Conservation (phyloP, 2,797 vertebrate species). For the Sciaenops ocellatus region DNA sequence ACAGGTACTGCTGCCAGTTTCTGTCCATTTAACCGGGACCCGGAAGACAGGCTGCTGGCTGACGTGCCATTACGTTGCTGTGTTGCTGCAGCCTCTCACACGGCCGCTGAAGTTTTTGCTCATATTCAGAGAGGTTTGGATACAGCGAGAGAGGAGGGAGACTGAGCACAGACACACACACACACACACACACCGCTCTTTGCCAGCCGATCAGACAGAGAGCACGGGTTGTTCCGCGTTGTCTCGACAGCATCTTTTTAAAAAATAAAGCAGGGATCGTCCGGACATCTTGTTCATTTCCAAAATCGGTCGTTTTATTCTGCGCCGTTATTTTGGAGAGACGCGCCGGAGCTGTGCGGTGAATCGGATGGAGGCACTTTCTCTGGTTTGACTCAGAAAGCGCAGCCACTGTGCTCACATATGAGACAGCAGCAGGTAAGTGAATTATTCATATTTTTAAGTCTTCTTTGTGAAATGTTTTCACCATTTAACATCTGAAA, state of each 20-base stretch:
- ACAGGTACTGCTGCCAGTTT: conserved; percentile 53
- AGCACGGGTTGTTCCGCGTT: neutral
- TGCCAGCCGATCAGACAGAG: conserved; percentile 30
- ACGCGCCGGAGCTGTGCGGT: conserved; percentile 23
- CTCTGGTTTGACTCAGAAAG: conserved; percentile 26
- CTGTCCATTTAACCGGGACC: conserved; percentile 61
- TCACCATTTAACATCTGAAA: neutral
- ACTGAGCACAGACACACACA: conserved; percentile 14
- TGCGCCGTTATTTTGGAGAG: conserved; percentile 35
- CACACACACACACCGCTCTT: conserved; percentile 24
- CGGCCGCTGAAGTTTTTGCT: conserved; percentile 66
- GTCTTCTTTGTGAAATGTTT: neutral
- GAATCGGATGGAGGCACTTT: conserved; percentile 51
- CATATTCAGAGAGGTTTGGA: conserved; percentile 66
- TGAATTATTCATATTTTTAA: neutral
- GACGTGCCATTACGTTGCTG: conserved; percentile 82
- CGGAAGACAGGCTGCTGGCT: conserved; percentile 79
- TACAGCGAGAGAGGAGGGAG: conserved; percentile 35
- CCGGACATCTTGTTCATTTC: conserved; percentile 17
- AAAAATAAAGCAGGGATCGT: neutral
- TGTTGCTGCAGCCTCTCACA: conserved; percentile 71
- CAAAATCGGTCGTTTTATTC: neutral
- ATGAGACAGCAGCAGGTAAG: conserved; percentile 40
- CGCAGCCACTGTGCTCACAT: conserved; percentile 17
- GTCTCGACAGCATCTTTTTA: conserved; percentile 12